These are phyloP conservation scores for Agrotis clavis DNA, from an alignment of 2,888 invertebrate genomes.

Conservation along the genomic window DNA sequence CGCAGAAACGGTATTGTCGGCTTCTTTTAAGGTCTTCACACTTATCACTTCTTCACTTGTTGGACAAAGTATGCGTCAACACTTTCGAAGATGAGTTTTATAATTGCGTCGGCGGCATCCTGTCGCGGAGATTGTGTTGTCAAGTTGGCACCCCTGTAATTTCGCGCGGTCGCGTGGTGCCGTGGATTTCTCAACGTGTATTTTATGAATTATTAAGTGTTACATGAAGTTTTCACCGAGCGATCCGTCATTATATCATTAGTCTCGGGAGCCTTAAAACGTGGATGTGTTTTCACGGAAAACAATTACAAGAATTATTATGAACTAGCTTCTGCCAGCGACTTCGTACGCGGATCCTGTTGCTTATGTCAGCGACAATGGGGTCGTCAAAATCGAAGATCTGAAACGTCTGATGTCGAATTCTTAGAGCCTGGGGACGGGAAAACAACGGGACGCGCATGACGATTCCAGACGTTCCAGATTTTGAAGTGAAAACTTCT, in stretches of 20 bases:
- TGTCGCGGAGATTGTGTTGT: conserved; percentile 71
- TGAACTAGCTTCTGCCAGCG: no score
- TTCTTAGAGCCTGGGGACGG: no score
- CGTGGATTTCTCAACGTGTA: conserved; percentile 65
- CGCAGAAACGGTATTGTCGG: conserved; percentile 28
- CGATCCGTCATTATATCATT: conserved; percentile 75
- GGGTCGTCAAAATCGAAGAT: no score
- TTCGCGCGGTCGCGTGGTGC: conserved; percentile 65
- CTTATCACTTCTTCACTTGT: conserved; percentile 52
- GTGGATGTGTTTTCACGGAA: conserved; percentile 67
- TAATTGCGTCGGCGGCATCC: conserved; percentile 64
- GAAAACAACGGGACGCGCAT: no score
- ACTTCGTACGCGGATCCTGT: no score
- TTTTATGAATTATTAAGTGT: conserved; percentile 75
- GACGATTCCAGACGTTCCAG: no score
- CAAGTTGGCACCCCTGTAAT: conserved; percentile 71
- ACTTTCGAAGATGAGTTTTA: conserved; percentile 68
- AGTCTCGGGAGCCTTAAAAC: conserved; percentile 65
- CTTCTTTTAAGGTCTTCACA: conserved; percentile 37
- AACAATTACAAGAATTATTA: conserved; percentile 70
- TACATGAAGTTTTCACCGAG: conserved; percentile 68
- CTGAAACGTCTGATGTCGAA: no score
- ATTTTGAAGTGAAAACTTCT: no score
- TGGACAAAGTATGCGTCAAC: conserved; percentile 56
- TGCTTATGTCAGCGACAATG: no score